Base-by-base conservation (phyloP, 2,797 vertebrate species). In the Protosalanx chinensis region DNA sequence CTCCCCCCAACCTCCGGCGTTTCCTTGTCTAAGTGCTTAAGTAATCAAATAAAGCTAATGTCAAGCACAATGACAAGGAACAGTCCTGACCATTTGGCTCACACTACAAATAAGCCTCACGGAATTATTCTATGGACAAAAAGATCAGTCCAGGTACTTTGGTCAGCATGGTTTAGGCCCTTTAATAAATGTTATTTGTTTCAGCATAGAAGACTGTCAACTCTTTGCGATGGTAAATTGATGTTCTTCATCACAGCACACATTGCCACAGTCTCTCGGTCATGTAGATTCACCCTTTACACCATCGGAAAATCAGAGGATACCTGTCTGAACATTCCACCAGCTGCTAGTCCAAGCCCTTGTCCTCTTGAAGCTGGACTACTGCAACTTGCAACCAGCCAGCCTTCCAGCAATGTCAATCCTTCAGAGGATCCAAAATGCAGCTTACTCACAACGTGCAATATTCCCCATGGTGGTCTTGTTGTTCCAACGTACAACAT, bases 21-120 rank as follows among this genome's bases (percentile, higher is more conserved):
- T 1, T 59, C 57, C 57, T 64, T 18, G 18, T 6, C 32, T 33
- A n/a, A 2, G 33, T 6, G 16, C 33, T n/a, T 32, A 35, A 18
- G 32, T 59, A 63, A 63, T 63, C 61, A 33, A 63, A 63, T 64
- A 15, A 18, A 37, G 32, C 8, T 64, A 35, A 37, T 64, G 18
- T 64, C 32, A 64, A 64, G 18, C 15, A 5, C 6, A 32, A 30
- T 62, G 60, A 60, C 58, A 29, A 13, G 23, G 18, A 20, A 20
- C 18, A 58, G 56, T 46, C 41, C 60, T 33, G 60, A 18, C 33
- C 33, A 37, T 64, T 12, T 35, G 62, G 35, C 18, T n/a, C n/a
- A 35, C 37, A 12, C 35, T 37, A 13, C 33, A 18, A 23, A 23
- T 20, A 20, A 20, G 33, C 18, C 62, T 33, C 33, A 1, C 35